Evolutionary conservation across 2,888 invertebrate genomes (phyloP), one percentile per base, ranked within the genome.

Genomic region (Entomobrya proxima): DNA sequence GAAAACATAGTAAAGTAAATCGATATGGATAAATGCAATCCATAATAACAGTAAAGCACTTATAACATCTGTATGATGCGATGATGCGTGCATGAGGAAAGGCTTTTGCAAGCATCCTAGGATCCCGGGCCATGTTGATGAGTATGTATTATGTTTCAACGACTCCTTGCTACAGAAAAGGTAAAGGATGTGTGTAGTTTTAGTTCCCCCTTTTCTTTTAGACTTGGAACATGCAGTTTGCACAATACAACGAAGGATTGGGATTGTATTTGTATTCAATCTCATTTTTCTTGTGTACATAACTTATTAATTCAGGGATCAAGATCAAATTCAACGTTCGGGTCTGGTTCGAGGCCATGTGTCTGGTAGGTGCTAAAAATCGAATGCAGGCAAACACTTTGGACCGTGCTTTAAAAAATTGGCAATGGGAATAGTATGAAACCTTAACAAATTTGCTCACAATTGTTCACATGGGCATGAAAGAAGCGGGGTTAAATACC

Each of bases 241-340:
- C 61, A 61, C n/a, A n/a, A n/a, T n/a, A n/a, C n/a, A n/a, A n/a
- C n/a, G n/a, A n/a, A 61, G 61, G 2, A 61, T 74, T 30, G 15
- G 32, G 44, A 47, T 24, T 74, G 24, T 77, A 67, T 77, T 58
- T 61, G 58, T 40, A 77, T 30, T 58, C 35, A 2, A 64, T 78
- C 30, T 64, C 78, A 78, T 79, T 79, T 69, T 79, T 77, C 64
- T 52, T 55, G 69, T 79, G 67, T 67, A 52, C 67, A 27, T 52
- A 79, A 79, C 50, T 67, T 79, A 79, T 79, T 67, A 79, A 69
- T 52, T 79, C 7, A 52, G 27, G 37, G 79, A 79, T 79, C 35
- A 67, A 67, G 35, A 79, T 67, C 50, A 67, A 67, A 78, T 67
- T 47, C 44, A 61, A 61, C 27, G 37, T 11, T 37, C 5, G 30